These are phyloP conservation scores for Plagiodera versicolora DNA, from an alignment of 2,888 invertebrate genomes.

Conservation along the genomic window DNA sequence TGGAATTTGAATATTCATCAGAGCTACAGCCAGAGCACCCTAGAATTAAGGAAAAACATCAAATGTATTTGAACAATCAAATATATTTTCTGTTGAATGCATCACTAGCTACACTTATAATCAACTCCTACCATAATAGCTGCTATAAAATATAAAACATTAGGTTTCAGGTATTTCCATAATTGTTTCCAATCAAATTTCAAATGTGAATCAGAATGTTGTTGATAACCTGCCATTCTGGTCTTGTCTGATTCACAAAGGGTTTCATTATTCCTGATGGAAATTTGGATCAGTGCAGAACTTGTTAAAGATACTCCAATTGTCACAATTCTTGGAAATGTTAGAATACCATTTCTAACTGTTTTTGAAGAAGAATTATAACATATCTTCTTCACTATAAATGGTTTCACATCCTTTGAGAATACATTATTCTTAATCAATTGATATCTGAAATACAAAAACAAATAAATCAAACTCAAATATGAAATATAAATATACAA, in stretches of 20 bases:
- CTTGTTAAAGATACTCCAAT: constrained; percentile 33
- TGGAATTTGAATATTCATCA: constrained; percentile 88
- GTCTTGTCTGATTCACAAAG: constrained; percentile 45
- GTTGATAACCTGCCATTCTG: constrained; percentile 48
- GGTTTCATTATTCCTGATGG: constrained; percentile 36
- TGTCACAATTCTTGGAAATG: constrained; percentile 6
- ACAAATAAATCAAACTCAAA: background rate
- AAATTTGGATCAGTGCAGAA: constrained; percentile 33
- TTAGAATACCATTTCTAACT: background rate
- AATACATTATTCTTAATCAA: background rate
- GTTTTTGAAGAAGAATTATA: background rate
- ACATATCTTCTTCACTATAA: background rate
- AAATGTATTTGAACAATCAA: background rate
- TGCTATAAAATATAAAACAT: constrained; percentile 73
- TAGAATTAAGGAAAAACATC: constrained; percentile 54
- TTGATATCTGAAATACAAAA: background rate
- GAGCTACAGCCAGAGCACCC: constrained; percentile 86
- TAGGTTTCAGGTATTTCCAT: constrained; percentile 72
- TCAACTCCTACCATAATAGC: constrained; percentile 82
- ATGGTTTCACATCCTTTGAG: background rate
- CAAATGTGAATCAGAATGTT: constrained; percentile 55
- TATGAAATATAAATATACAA: too few species aligned
- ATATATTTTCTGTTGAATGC: background rate
- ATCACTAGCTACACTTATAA: too few species aligned
- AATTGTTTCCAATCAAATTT: constrained; percentile 81